A percentile compares a stretch with the other conserved stretches of the same genome.
These are phyloP conservation scores for Ips typographus DNA, from an alignment of 1,140 invertebrate species.

Conservation along the genomic window DNA sequence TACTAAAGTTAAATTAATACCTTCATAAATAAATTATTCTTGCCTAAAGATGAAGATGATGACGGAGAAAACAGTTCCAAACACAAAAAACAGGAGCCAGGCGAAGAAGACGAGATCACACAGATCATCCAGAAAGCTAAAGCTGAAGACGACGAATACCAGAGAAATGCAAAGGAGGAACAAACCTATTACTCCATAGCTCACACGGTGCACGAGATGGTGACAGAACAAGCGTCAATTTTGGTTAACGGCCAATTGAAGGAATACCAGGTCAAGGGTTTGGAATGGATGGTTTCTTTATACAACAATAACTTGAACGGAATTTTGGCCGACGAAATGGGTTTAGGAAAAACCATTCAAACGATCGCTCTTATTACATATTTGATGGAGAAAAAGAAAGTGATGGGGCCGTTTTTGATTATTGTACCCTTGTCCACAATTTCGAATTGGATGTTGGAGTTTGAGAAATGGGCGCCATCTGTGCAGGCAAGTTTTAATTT, in stretches of 20 bases:
- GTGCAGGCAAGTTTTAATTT: constrained; percentile 74
- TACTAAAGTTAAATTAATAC: too few relatives aligned
- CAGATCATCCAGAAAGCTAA: constrained; percentile 80
- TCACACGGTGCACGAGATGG: constrained; percentile 89
- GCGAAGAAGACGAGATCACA: constrained; percentile 58
- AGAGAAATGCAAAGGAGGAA: constrained; percentile 72
- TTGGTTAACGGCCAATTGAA: constrained; percentile 93
- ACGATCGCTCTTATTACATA: constrained; percentile 96
- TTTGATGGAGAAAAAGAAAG: constrained; percentile 92
- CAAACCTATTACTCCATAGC: constrained; percentile 92
- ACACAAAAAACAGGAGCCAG: constrained; percentile 73
- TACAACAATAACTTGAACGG: constrained; percentile 99
- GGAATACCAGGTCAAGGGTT: constrained; percentile 92
- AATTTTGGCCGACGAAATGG: constrained; percentile 89
- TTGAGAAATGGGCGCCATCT: constrained; percentile 99
- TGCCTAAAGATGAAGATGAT: constrained; percentile 6
- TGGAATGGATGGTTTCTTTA: constrained; percentile 98
- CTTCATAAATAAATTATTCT: not conserved
- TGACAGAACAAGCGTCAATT: constrained; percentile 91
- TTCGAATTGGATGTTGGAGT: constrained; percentile 99
- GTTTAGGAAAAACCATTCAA: constrained; percentile 98
- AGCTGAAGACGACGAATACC: constrained; percentile 93
- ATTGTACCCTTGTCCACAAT: constrained; percentile 99
- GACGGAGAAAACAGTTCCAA: constrained; percentile 30
- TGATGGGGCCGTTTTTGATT: constrained; percentile 95